These are phyloP conservation scores for Smutsia gigantea DNA, from an alignment of 2,797 vertebrate species.

Conservation along the genomic window DNA sequence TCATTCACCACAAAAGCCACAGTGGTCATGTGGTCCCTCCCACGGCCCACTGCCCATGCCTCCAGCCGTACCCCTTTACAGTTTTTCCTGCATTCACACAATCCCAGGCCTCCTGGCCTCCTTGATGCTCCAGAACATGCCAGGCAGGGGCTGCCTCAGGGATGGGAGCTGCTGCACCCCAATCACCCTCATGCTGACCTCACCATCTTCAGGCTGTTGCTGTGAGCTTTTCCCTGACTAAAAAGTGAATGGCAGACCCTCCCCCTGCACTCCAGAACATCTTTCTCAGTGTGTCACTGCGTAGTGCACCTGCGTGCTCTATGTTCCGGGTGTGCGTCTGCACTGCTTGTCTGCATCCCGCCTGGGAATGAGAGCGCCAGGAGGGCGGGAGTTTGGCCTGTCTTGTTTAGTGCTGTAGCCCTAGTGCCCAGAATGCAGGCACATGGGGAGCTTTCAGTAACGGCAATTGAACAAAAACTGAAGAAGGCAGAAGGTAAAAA, in stretches of 20 bases:
- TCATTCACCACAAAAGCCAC: neutral
- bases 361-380: neutral
- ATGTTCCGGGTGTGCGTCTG: neutral
- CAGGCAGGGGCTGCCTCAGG: neutral
- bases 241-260: neutral
- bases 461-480: neutral
- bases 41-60: neutral
- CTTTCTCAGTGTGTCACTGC: neutral
- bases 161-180: neutral
- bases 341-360: neutral
- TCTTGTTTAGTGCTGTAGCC: neutral
- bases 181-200: neutral
- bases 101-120: neutral
- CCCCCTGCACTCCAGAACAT: neutral
- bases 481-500: neutral
- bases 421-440: neutral
- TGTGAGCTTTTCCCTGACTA: neutral
- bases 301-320: neutral
- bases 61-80: neutral
- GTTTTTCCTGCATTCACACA: neutral
- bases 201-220: neutral
- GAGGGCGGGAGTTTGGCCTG: neutral
- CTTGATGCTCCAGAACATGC: neutral
- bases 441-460: neutral
- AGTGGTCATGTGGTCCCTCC: neutral